Conservation (phyloP, 2,113 vertebrate genomes). For the Tragelaphus imberbis region DNA sequence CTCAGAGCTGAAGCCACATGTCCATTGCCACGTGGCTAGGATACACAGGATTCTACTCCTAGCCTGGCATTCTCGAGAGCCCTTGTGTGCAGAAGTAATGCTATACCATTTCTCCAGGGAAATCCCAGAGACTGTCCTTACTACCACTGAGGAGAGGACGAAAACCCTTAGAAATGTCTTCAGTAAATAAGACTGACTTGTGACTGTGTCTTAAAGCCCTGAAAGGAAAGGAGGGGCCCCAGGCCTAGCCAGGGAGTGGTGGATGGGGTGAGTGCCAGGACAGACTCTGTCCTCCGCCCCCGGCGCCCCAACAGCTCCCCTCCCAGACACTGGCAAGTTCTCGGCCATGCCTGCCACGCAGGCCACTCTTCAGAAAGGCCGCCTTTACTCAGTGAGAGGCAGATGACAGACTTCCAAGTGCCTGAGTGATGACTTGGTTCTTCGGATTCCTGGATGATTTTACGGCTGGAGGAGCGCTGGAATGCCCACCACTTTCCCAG, state of each 20-base stretch:
- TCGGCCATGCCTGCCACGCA: accelerated
- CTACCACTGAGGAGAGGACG: not conserved
- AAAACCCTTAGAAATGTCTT: not conserved
- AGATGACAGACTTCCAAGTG: not conserved
- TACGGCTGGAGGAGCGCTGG: not conserved
- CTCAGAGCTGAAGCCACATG: not conserved
- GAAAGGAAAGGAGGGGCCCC: not conserved
- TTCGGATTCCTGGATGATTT: not conserved
- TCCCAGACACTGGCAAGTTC: not conserved
- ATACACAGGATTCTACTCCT: not conserved
- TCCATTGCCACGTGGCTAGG: not conserved
- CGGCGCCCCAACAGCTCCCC: not conserved
- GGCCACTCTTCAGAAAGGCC: not conserved
- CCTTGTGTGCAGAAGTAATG: not conserved
- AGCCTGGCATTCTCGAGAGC: not conserved
- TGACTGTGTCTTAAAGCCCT: not conserved
- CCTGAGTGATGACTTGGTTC: not conserved
- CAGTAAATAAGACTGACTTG: not conserved
- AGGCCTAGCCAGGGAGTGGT: not conserved
- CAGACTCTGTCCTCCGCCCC: not conserved
- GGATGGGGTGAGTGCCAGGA: not conserved
- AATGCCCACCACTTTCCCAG: not conserved
- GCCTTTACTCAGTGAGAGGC: not conserved
- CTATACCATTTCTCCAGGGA: not conserved
- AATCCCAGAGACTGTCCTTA: not conserved